Base-by-base conservation (phyloP, 1,140 invertebrate genomes). In the Oncopeltus fasciatus region DNA sequence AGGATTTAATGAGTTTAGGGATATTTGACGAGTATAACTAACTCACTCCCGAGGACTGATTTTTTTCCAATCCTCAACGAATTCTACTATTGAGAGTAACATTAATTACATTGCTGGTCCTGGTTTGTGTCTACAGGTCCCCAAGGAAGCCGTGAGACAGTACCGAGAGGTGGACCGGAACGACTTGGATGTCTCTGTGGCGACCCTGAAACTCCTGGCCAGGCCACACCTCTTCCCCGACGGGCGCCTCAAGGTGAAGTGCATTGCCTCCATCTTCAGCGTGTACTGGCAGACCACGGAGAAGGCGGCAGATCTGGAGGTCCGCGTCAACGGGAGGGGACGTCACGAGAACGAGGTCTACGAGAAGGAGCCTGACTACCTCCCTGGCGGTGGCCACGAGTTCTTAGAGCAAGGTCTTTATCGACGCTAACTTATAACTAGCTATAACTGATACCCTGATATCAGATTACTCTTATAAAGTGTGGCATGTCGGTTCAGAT, bases 211-310 rank as follows among this genome's bases (percentile, higher is more conserved):
- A 61, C 33, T 83, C 67, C 72, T 75, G 4, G 73, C 82, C 14
- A 77, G 72, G 20, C 68, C 72, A 60, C 73, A 78, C 8, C 78
- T 81, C 68, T 82, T 83, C 63, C 67, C 71, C 1, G 72, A 70
- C 31, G 79, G 79, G 18, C 80, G 80, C 65, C 67, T 83, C 1
- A 81, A 82, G 74, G 77, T 83, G 57, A 75, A 80, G 14, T 83
- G 81, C 67, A 79, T 78, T 44, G 81, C 81, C 0, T 78, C 77
- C 33, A 78, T 83, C 66, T 80, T 81, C 69, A 75, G 77, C 29
- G 75, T 83, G 63, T 83, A 83, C 69, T 78, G 78, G 74, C 77
- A 80, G 70, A 82, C 79, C 64, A 77, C 77, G 38, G 81, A 83
- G 69, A 78, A 79, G 63, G 78, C 77, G 63, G 74, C 77, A 0